Evolutionary conservation across 2,113 vertebrate genomes (phyloP), one percentile per base, ranked within the genome.

Genomic region (Redunca redunca): DNA sequence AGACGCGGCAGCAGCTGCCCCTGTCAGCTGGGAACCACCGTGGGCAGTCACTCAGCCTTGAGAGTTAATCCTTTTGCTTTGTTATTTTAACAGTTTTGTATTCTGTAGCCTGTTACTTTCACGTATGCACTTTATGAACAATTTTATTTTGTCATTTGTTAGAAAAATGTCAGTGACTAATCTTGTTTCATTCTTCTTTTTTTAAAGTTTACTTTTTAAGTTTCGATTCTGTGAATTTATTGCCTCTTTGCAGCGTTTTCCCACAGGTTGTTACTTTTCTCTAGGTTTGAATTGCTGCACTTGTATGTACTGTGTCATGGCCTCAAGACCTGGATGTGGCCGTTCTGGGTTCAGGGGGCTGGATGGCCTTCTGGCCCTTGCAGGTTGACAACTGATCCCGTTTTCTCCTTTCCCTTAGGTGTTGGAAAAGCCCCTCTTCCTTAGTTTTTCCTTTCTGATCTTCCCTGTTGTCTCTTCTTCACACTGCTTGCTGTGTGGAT

Each of bases 1-100:
- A 98, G 99, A 98, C 98, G 88, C 97, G 96, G 92, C 91, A 98
- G 98, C 99, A 99, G 99, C 99, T 99, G 99, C 98, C 98, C 95
- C 98, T 98, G 98, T 99, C 99, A 99, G 99, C 99, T 99, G 99
- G 97, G 98, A 98, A 96, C 97, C 90, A 91, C 98, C 96, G 96
- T 98, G 98, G 97, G 98, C 98, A 98, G 98, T 98, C 99, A 95
- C 98, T 97, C 96, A 97, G 95, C 95, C 81, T 97, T 96, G 78
- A 86, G 95, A 95, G 55, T 99, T 99, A 99, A 99, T 98, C 97
- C 97, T 99, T 96, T 95, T 0, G 6, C 89, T 87, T 98, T 96
- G 92, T 92, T 96, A 64, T 82, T 77, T 97, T 93, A 92, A 30
- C 43, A 88, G 19, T 80, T 95, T 87, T 88, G 57, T 84, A 28